Base-by-base conservation (phyloP, 2,888 invertebrate species). In the Hirtodrosophila duncani region DNA sequence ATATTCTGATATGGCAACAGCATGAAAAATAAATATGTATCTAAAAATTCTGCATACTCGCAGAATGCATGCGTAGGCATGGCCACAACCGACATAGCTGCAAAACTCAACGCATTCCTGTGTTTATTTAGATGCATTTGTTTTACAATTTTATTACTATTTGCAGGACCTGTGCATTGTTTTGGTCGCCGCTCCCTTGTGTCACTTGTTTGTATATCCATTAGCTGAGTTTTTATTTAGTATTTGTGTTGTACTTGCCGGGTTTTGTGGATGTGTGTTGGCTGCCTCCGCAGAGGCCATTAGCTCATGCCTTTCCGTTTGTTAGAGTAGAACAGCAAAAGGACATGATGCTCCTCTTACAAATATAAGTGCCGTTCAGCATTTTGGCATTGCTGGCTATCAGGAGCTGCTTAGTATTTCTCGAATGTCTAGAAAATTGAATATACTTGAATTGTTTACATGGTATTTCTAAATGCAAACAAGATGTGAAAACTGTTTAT, bases 121-220 rank as follows among this genome's bases (percentile, higher is more conserved):
- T 65, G 49, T 78, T 65, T 78, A 59, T 72, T 78, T 65, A 57
- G 59, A 68, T 58, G 71, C 68, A 67, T 60, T n/a, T n/a, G n/a
- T n/a, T n/a, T n/a, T 55, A 68, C 48, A 30, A 61, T 50, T n/a
- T 71, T 53, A 51, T 48, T 63, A 69, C 39, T 43, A 27, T 62
- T 53, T 62, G 38, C 38, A 53, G 50, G 37, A 49, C 33, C 46
- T 53, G 49, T 49, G 38, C 52, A 26, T 34, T 39, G n/a, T n/a
- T n/a, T n/a, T n/a, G n/a, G 49, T 56, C 49, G 39, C 34, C 39
- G 49, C 38, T 61, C 61, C 61, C 59, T 45, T 59, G 53, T 39
- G 49, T 36, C 37, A 70, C 48, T 60, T 60, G 59, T 67, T 67
- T 48, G 53, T 66, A 74, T 56, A 51, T 62, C 59, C 66, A 59